Conservation (phyloP, 2,797 vertebrate genomes). For the Meriones psammophilus region DNA sequence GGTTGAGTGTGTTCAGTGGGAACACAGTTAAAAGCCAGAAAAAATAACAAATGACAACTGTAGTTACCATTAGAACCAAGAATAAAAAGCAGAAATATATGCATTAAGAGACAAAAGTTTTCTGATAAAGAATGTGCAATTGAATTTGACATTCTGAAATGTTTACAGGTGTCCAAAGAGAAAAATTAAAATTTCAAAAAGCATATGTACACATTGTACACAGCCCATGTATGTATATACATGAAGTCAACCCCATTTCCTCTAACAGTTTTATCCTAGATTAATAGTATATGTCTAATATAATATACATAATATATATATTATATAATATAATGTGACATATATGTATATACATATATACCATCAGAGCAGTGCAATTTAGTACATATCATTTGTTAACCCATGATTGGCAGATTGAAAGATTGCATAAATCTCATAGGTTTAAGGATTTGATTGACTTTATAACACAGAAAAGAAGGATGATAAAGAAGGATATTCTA, state of each 20-base stretch:
- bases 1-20: rapidly evolving
- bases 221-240: no score
- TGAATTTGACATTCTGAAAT: background rate
- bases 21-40: background rate
- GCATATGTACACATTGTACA: no score
- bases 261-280: background rate
- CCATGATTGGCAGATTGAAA: background rate
- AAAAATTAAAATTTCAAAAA: background rate
- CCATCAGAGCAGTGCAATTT: background rate
- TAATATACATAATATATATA: background rate
- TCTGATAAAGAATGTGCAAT: background rate
- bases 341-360: background rate
- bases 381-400: background rate
- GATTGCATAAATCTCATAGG: background rate
- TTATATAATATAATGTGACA: background rate
- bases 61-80: background rate
- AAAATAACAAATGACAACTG: background rate
- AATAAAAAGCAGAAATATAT: background rate
- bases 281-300: background rate
- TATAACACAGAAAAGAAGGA: constrained; percentile 12
- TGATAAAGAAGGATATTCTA: background rate
- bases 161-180: background rate
- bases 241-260: background rate
- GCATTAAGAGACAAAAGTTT: background rate
- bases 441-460: constrained; percentile 5